phyloP scores from a whole-genome alignment of 2,113 vertebrate genomes.

The Sclerurus mexicanus region DNA sequence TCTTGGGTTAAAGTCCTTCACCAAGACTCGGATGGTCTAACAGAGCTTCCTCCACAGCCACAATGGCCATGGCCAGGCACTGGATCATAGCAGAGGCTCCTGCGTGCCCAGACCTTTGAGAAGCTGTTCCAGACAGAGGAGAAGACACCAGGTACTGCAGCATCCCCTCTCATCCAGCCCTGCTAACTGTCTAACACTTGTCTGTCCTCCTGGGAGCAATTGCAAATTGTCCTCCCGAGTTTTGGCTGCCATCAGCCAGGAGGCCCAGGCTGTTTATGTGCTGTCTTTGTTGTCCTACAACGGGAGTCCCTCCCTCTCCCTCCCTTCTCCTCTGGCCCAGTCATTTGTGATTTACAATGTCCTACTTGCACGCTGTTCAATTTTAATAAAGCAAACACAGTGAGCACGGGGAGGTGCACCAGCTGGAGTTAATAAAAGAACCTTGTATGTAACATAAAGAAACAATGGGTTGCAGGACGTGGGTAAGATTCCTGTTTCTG shows the following conservation, averaged over 20 bases:
- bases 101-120: not conserved
- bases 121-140: not conserved
- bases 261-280: not conserved
- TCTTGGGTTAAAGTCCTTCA: not conserved
- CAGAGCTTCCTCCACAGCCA: not conserved
- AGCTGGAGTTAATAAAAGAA: slow-evolving; percentile 46
- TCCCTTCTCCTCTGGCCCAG: slow-evolving; percentile 34
- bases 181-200: not conserved
- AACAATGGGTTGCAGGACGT: slow-evolving; percentile 36
- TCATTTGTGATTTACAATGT: slow-evolving; percentile 43
- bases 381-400: slow-evolving; percentile 43
- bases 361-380: slow-evolving; percentile 42
- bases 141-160: not conserved
- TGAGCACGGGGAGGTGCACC: slow-evolving; percentile 5
- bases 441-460: slow-evolving; percentile 34
- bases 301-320: slow-evolving; percentile 5
- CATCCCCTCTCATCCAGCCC: not conserved
- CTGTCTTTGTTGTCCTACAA: slow-evolving; percentile 22
- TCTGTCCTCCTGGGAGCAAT: slow-evolving; percentile 1
- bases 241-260: slow-evolving; percentile 2
- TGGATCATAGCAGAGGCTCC: not conserved
- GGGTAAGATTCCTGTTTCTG: slow-evolving; percentile 18
- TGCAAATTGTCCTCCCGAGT: not conserved
- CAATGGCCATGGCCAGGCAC: not conserved
- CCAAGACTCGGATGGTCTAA: not conserved